Evolutionary conservation across 2,888 invertebrate species (phyloP), one percentile per base, ranked within the genome.

Genomic region (Euphydryas editha): DNA sequence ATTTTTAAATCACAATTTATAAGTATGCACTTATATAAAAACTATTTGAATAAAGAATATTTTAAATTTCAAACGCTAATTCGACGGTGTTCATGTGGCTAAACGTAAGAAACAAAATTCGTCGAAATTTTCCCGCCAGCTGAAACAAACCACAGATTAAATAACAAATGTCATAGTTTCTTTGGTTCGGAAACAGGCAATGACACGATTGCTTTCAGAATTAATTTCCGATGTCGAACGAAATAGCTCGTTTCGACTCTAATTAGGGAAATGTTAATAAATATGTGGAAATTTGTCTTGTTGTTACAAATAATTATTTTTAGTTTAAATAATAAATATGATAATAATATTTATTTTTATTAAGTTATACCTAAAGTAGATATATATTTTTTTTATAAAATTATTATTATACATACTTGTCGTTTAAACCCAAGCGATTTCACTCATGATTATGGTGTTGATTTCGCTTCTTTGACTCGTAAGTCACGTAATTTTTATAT

Each of bases 121-220:
- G 54, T 36, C 30, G 30, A 36, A 36, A 36, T 17, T 36, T 36
- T 11, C 30, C 17, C 36, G 17, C 17, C 36, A 54, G 30, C 20
- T 10, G 30, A 30, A 30, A 30, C 30, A 63, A 59, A 61, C 60
- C 37, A 54, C 18, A 21, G 37, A 39, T 60, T 60, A 60, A 60
- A 49, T 36, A 36, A 54, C 30, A 54, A n/a, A 54, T 24, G 17
- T n/a, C 54, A 36, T 54, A 36, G n/a, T n/a, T 51, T 30, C 51
- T 30, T 51, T 67, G 63, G 18, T 65, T 64, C 70, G 70, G 70
- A 70, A 70, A 68, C 68, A 62, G 49, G 55, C 68, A 68, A 65
- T 70, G 65, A 62, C 59, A 47, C 15, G 49, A 51, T 13, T 49
- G 65, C 59, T 59, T 68, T 70, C 65, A 68, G 70, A 68, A 68